Evolutionary conservation across 64 coral and sea anemone genomes (phyloP).

Genomic region (Montipora capricornis): DNA sequence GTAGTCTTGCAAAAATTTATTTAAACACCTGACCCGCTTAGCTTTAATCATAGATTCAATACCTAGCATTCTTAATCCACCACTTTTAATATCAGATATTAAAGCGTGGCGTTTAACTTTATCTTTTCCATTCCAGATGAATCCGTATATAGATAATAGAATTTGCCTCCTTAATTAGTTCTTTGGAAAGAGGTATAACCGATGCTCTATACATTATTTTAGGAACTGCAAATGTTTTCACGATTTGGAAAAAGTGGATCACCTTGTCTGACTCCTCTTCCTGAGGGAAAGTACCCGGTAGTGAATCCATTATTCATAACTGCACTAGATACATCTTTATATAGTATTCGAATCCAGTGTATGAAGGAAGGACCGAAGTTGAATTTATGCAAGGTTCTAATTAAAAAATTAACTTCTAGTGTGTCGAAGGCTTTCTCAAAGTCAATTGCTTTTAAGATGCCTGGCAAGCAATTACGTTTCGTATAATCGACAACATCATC

Average conservation of each 20-base stretch:
- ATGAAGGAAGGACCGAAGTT: constrained; percentile 2
- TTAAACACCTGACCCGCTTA: too few species aligned
- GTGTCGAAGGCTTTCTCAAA: constrained; percentile 49
- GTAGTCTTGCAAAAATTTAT: too few species aligned
- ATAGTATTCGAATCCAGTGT: constrained; percentile 1
- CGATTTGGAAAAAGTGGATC: background rate
- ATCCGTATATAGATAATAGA: background rate
- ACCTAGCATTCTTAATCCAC: too few species aligned
- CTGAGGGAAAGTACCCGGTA: too few species aligned
- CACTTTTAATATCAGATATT: background rate
- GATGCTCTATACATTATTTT: constrained; percentile 37
- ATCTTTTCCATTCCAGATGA: too few species aligned
- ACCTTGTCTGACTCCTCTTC: too few species aligned
- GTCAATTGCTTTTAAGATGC: constrained; percentile 25
- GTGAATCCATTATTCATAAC: too few species aligned
- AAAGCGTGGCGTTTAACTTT: background rate
- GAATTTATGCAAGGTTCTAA: too few species aligned
- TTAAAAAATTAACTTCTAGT: background rate
- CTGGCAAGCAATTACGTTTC: background rate
- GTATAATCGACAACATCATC: background rate
- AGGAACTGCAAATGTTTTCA: constrained; percentile 29
- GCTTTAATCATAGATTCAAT: too few species aligned
- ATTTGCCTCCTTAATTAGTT: constrained; percentile 21
- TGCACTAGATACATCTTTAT: background rate
- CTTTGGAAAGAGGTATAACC: background rate